Conservation (phyloP, 1,140 invertebrate species). For the Drosophila dunni region DNA sequence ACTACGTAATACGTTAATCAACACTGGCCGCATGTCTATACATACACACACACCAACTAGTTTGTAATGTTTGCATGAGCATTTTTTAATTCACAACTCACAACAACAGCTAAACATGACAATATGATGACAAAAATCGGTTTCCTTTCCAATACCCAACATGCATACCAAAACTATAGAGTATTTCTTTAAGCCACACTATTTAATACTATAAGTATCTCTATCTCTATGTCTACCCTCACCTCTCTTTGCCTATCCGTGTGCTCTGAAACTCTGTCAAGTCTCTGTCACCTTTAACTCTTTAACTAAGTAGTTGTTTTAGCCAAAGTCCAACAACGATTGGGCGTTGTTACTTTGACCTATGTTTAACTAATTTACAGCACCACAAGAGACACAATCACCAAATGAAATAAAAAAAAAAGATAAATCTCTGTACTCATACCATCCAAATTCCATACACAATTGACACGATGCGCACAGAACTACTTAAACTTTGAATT, state of each 20-base stretch:
- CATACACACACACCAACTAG: neutral
- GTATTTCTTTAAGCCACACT: slow-evolving; percentile 30
- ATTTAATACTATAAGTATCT: slow-evolving; percentile 5
- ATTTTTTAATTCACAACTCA: slow-evolving; percentile 11
- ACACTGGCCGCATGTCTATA: slow-evolving; percentile 54
- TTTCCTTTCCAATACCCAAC: slow-evolving; percentile 72
- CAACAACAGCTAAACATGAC: slow-evolving; percentile 28
- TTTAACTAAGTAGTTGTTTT: slow-evolving; percentile 54
- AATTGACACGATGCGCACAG: slow-evolving; percentile 35
- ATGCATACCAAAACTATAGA: slow-evolving; percentile 63
- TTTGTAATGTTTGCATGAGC: slow-evolving; percentile 33
- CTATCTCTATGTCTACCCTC: slow-evolving; percentile 16
- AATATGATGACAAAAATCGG: slow-evolving; percentile 72
- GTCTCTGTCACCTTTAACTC: slow-evolving; percentile 32
- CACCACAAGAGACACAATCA: slow-evolving; percentile 63
- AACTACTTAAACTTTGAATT: slow-evolving; percentile 33
- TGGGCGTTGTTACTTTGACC: slow-evolving; percentile 40
- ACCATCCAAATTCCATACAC: slow-evolving; percentile 31
- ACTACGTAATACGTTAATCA: slow-evolving; percentile 34
- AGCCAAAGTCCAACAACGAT: slow-evolving; percentile 48
- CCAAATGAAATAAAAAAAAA: slow-evolving; percentile 29
- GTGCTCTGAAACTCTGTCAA: slow-evolving; percentile 27
- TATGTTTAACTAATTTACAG: slow-evolving; percentile 64
- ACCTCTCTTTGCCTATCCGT: slow-evolving; percentile 25
- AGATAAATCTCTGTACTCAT: slow-evolving; percentile 11